Evolutionary conservation across 2,888 invertebrate species (phyloP).

Genomic region (Lutraria lutraria): DNA sequence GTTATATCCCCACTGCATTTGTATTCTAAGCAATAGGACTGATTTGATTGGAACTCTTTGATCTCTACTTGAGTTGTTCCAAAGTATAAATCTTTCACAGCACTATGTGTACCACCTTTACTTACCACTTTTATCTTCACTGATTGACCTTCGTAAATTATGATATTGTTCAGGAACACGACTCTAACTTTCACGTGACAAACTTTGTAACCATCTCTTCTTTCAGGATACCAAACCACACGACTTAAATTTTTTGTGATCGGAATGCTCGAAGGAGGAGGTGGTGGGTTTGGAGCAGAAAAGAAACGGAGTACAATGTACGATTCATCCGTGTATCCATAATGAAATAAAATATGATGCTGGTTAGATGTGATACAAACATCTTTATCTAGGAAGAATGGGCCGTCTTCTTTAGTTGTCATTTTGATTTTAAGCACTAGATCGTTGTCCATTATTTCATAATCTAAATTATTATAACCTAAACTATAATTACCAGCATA

Average conservation of each 20-base stretch:
- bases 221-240: background rate
- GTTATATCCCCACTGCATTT: constrained; percentile 30
- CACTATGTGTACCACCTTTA: constrained; percentile 1
- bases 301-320: background rate
- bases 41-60: background rate
- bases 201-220: background rate
- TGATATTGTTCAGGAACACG: background rate
- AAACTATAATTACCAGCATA: background rate
- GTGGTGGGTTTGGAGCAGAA: background rate
- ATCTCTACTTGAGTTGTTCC: background rate
- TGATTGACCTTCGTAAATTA: background rate
- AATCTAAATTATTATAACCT: background rate
- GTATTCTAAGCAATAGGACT: constrained; percentile 18
- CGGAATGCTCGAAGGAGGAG: background rate
- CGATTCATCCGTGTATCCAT: background rate
- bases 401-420: background rate
- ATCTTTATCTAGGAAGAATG: background rate
- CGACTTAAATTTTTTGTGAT: background rate
- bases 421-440: constrained; percentile 23
- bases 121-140: constrained; percentile 20
- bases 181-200: constrained; percentile 23
- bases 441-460: constrained; percentile 6
- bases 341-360: background rate
- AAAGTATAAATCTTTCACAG: background rate
- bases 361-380: background rate